These are phyloP conservation scores for Dryomyza anilis DNA, from an alignment of 2,888 invertebrate species.

Conservation along the genomic window DNA sequence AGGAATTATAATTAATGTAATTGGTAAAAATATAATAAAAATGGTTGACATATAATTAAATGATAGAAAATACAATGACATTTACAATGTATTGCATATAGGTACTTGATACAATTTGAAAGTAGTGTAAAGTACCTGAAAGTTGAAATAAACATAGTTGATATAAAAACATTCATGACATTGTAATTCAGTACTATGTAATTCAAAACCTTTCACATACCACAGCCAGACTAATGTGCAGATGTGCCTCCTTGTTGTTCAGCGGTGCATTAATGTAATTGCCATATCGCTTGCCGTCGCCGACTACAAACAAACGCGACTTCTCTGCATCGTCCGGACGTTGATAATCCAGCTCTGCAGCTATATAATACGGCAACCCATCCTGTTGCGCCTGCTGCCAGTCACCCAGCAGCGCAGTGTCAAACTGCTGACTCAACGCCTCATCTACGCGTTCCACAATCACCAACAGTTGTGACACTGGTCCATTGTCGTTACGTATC, in stretches of 20 bases:
- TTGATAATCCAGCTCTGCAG: slow-evolving; percentile 77
- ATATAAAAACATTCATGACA: no score
- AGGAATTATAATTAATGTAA: no score
- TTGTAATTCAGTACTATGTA: no score
- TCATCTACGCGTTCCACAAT: slow-evolving; percentile 72
- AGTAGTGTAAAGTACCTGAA: no score
- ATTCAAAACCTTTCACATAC: slow-evolving; percentile 62
- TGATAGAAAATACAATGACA: no score
- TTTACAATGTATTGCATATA: no score
- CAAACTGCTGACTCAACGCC: slow-evolving; percentile 69
- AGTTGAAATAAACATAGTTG: no score
- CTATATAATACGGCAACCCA: slow-evolving; percentile 78
- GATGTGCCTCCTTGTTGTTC: slow-evolving; percentile 64
- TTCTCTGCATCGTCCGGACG: slow-evolving; percentile 60
- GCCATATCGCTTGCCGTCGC: slow-evolving; percentile 76
- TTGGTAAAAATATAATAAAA: no score
- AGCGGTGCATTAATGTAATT: slow-evolving; percentile 79
- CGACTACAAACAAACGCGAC: slow-evolving; percentile 73
- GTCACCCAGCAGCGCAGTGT: slow-evolving; percentile 67
- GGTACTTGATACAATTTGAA: no score
- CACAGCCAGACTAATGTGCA: slow-evolving; percentile 74
- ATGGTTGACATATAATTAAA: no score
- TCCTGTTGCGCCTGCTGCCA: slow-evolving; percentile 71
- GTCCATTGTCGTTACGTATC: slow-evolving; percentile 77
- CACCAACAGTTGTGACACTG: slow-evolving; percentile 75